Conservation (phyloP, 2,888 invertebrate genomes). For the Hemaris fuciformis region DNA sequence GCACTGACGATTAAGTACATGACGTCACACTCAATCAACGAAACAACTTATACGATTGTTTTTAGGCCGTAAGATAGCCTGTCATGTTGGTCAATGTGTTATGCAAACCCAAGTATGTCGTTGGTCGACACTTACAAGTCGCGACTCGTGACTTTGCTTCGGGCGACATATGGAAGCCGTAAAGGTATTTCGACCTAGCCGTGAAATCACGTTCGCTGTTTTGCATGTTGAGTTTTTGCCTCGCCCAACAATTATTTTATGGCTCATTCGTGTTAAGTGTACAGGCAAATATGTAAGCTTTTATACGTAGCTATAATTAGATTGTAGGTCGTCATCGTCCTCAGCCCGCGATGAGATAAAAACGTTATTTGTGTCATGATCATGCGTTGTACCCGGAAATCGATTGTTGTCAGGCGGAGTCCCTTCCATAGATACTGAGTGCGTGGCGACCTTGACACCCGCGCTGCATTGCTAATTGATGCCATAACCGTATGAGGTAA, state of each 20-base stretch:
- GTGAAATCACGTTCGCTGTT: slow-evolving; percentile 7
- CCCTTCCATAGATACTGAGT: slow-evolving; percentile 24
- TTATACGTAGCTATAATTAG: not conserved
- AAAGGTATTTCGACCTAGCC: slow-evolving; percentile 17
- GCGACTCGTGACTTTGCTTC: slow-evolving; percentile 19
- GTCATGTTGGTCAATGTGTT: slow-evolving; percentile 53
- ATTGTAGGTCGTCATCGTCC: not conserved
- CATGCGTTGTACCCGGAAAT: slow-evolving; percentile 59
- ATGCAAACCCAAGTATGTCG: slow-evolving; percentile 44
- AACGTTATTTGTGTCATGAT: slow-evolving; percentile 38
- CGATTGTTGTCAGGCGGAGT: slow-evolving; percentile 35
- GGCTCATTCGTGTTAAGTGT: slow-evolving; percentile 28
- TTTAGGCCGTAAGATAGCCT: slow-evolving; percentile 27
- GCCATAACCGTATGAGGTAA: slow-evolving; percentile 52
- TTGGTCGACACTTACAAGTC: slow-evolving; percentile 21
- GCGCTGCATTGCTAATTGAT: slow-evolving; percentile 31
- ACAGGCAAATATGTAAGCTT: slow-evolving; percentile 24
- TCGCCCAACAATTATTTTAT: slow-evolving; percentile 26
- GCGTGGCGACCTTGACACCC: slow-evolving; percentile 61
- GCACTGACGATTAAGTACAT: slow-evolving; percentile 14
- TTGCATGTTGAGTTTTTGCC: slow-evolving; percentile 22
- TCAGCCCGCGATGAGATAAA: slow-evolving; percentile 29
- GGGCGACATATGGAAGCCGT: slow-evolving; percentile 10
- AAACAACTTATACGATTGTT: slow-evolving; percentile 41
- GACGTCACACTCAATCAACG: slow-evolving; percentile 43